Evolutionary conservation across 2,113 vertebrate genomes (phyloP).

Genomic region (Pelecanoides urinatrix): DNA sequence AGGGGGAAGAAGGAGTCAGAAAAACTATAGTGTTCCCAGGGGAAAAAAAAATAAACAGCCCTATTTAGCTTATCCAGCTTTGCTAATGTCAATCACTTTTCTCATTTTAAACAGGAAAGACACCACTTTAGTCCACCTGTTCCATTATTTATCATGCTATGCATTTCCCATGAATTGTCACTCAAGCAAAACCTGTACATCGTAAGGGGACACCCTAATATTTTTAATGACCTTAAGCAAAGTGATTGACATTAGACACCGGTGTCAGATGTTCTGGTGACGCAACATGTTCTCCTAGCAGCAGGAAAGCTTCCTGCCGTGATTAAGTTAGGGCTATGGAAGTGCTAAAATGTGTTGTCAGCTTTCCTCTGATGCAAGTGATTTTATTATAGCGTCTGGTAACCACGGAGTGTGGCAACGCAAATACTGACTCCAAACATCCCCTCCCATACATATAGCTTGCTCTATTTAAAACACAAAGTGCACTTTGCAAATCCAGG

Average conservation of each 20-base stretch:
- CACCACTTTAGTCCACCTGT: conserved; percentile 81
- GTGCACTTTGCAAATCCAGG: conserved; percentile 15
- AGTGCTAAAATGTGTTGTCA: conserved; percentile 87
- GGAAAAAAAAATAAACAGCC: background rate
- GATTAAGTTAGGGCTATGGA: conserved; percentile 82
- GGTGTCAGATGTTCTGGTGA: conserved; percentile 83
- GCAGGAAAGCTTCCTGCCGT: conserved; percentile 76
- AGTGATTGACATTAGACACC: conserved; percentile 83
- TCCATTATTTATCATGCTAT: conserved; percentile 82
- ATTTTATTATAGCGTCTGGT: conserved; percentile 89
- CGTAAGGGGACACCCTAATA: conserved; percentile 81
- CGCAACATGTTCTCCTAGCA: conserved; percentile 77
- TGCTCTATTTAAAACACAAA: conserved; percentile 58
- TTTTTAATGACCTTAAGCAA: conserved; percentile 83
- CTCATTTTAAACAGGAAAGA: conserved; percentile 66
- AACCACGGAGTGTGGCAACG: conserved; percentile 83
- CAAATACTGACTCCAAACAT: conserved; percentile 84
- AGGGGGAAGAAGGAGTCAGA: background rate
- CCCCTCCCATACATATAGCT: conserved; percentile 51
- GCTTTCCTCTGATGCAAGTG: conserved; percentile 92
- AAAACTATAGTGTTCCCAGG: conserved; percentile 6
- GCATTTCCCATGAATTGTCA: conserved; percentile 73
- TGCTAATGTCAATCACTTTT: conserved; percentile 53
- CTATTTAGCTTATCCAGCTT: background rate
- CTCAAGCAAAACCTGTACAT: conserved; percentile 71